Evolutionary conservation across 2,888 invertebrate genomes (phyloP).

Genomic region (Pasiphila rectangulata): DNA sequence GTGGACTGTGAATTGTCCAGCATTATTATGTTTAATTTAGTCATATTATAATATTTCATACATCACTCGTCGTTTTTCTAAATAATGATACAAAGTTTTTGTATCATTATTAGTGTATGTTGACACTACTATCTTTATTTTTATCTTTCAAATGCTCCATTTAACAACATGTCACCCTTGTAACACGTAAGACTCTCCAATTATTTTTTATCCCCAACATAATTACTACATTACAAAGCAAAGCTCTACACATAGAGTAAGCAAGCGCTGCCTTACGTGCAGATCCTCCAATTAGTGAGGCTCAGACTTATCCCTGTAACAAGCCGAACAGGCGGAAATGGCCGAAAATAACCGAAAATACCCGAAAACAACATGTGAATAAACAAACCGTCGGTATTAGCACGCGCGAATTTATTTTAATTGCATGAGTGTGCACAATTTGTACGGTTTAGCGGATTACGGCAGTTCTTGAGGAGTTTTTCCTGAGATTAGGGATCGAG

Average conservation of each 20-base stretch:
- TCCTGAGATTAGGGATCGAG: constrained; percentile 6
- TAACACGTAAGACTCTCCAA: neutral
- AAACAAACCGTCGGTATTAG: constrained; percentile 41
- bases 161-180: neutral
- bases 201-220: constrained; percentile 2
- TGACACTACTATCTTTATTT: no score
- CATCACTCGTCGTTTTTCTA: no score
- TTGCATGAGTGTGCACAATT: constrained; percentile 38
- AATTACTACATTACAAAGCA: constrained; percentile 8
- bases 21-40: no score
- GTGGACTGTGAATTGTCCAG: no score
- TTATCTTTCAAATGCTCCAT: neutral
- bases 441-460: constrained; percentile 31
- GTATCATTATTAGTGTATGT: no score
- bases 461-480: constrained; percentile 17
- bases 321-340: constrained; percentile 52
- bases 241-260: constrained; percentile 7
- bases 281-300: constrained; percentile 60
- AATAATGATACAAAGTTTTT: no score
- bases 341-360: constrained; percentile 22
- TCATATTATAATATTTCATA: no score
- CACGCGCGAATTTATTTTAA: constrained; percentile 53
- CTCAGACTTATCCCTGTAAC: constrained; percentile 65
- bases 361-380: constrained; percentile 51
- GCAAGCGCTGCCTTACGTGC: constrained; percentile 28